These are phyloP conservation scores for Felis catus DNA, from an alignment of 2,113 vertebrate genomes.

Conservation along the genomic window DNA sequence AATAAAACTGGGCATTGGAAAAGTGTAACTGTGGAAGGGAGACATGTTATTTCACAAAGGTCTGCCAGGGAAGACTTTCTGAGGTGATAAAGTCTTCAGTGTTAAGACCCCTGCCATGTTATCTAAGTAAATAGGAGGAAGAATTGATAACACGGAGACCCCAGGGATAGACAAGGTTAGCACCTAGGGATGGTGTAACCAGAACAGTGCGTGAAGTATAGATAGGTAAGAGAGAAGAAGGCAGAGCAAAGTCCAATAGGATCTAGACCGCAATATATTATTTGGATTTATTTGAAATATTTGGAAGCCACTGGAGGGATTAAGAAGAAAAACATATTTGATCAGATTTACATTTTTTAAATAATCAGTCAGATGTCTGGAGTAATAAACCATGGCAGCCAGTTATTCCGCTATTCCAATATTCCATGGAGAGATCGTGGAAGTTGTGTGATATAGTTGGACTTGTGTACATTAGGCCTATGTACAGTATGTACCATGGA, in stretches of 20 bases:
- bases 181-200: background rate
- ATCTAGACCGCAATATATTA: background rate
- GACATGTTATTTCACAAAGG: background rate
- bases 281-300: background rate
- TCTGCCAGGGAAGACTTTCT: background rate
- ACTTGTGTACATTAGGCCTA: background rate
- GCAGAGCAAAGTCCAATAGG: background rate
- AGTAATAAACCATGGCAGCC: background rate
- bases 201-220: background rate
- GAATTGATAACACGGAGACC: background rate
- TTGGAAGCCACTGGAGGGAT: background rate
- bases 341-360: background rate
- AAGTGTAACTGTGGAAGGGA: background rate
- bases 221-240: background rate
- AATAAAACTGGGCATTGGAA: background rate
- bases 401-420: background rate
- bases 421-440: background rate
- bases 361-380: background rate
- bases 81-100: background rate
- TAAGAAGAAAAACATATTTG: background rate
- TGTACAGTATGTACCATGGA: background rate
- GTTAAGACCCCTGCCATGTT: background rate
- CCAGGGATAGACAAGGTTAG: rapidly evolving
- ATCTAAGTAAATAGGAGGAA: background rate
- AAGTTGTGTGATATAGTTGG: background rate